phyloP scores from a whole-genome alignment of 2,113 vertebrate genomes.

The Callocephalon fimbriatum region DNA sequence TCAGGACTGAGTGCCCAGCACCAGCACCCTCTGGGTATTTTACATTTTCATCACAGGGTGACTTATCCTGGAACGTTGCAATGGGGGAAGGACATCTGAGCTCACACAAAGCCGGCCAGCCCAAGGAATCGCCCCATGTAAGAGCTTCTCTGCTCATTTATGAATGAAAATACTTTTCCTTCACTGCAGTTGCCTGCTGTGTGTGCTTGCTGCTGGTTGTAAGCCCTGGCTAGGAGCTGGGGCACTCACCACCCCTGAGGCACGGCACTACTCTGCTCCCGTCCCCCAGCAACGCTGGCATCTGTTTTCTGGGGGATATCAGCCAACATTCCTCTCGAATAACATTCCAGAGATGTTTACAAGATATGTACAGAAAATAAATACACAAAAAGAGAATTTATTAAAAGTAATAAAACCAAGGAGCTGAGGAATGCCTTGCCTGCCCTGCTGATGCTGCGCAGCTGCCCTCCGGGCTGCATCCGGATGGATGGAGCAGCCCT shows the following conservation, averaged over 20 bases:
- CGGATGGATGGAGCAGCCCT: not conserved
- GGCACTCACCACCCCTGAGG: not conserved
- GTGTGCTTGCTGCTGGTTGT: not conserved
- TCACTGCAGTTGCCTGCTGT: not conserved
- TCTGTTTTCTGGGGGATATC: not conserved
- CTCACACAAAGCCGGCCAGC: not conserved
- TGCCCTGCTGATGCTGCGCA: not conserved
- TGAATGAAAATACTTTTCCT: not conserved
- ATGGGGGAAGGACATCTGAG: not conserved
- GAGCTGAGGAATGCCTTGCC: not conserved
- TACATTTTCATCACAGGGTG: not conserved
- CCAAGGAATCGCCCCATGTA: rapidly evolving
- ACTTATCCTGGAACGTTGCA: not conserved
- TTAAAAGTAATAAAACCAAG: not conserved
- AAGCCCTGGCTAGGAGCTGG: not conserved
- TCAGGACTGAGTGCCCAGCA: not conserved
- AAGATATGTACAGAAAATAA: constrained; percentile 5
- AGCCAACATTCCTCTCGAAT: not conserved
- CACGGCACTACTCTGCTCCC: not conserved
- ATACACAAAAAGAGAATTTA: not conserved
- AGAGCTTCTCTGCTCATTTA: not conserved
- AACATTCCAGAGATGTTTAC: constrained; percentile 17
- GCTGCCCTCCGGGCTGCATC: not conserved
- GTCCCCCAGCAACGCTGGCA: not conserved
- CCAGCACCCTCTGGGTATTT: rapidly evolving